These are phyloP conservation scores for Cheilosia grossa DNA, from an alignment of 2,888 invertebrate genomes.

Conservation along the genomic window DNA sequence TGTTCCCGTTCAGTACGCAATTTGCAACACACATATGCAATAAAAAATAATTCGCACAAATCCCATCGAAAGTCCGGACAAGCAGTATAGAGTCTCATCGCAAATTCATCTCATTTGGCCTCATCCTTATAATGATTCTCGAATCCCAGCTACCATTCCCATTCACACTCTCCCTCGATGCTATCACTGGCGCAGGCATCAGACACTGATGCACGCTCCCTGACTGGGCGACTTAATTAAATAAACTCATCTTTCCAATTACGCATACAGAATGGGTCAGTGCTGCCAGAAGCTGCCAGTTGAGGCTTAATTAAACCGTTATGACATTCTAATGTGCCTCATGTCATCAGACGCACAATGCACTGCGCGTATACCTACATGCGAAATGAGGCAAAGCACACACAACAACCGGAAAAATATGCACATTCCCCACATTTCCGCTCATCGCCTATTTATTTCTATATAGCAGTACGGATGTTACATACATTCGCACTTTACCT, in stretches of 20 bases:
- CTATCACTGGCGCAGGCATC: constrained; percentile 23
- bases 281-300: constrained; percentile 35
- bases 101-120: constrained; percentile 41
- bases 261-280: constrained; percentile 54
- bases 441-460: not conserved
- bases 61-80: constrained; percentile 32
- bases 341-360: constrained; percentile 68
- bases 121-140: constrained; percentile 52
- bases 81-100: constrained; percentile 36
- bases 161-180: constrained; percentile 39
- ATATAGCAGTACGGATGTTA: constrained; percentile 14
- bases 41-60: constrained; percentile 50
- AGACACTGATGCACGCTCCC: constrained; percentile 7
- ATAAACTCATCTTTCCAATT: constrained; percentile 71
- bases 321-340: constrained; percentile 67
- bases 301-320: constrained; percentile 69
- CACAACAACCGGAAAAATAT: constrained; percentile 35
- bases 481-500: constrained; percentile 8
- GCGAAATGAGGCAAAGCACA: constrained; percentile 9
- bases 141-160: constrained; percentile 38
- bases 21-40: constrained; percentile 46
- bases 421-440: constrained; percentile 30
- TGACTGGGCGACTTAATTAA: constrained; percentile 62
- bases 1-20: constrained; percentile 6
- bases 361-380: constrained; percentile 24